Evolutionary conservation across 1,140 invertebrate genomes (phyloP), one percentile per base, ranked within the genome.

Genomic region (Ridgeia piscesae): DNA sequence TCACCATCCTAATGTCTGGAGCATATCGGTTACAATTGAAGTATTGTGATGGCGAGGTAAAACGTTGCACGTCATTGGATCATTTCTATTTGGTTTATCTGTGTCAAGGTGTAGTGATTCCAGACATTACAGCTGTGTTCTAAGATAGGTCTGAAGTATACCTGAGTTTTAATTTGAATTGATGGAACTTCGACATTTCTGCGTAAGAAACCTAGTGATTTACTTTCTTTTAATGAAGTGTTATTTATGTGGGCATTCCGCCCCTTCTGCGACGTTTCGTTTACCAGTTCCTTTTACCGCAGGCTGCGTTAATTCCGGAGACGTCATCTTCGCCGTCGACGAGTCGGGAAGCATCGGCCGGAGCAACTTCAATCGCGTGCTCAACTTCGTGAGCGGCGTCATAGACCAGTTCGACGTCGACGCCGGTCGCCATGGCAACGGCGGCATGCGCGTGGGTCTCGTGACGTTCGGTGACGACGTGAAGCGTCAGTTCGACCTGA

Each of bases 301-400:
- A 91, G 91, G 9, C 33, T 91, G 91, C 42, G n/a, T 34, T 2
- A 34, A 35, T 14, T 34, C 91, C 9, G 91, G 34, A 34, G 92
- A 92, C 34, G 8, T 92, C 21, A 4, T 91, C 8, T 91, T 92
- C 33, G 89, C 58, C 31, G 35, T 92, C 34, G 92, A 92, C 50
- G 92, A 34, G 21, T 92, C 92, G 11, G 92, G 92, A 90, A 91
- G 88, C 34, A 92, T 92, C 34, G 92, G 92, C n/a, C 6, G 42
- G 35, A 35, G 6, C 6, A 92, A 92, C 89, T 92, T 92, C 89
- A 33, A 50, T 2, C 6, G 14, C n/a, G 48, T 50, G 91, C 4
- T 58, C 6, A 48, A 91, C n/a, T 91, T 91, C 91, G 34, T 91
- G 33, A 50, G 34, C 17, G 33, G 33, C 33, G 48, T 91, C 34